Evolutionary conservation across 92 coral and sea anemone genomes (phyloP), one percentile per base, ranked within the genome.

Genomic region (Isaurus tuberculatus): DNA sequence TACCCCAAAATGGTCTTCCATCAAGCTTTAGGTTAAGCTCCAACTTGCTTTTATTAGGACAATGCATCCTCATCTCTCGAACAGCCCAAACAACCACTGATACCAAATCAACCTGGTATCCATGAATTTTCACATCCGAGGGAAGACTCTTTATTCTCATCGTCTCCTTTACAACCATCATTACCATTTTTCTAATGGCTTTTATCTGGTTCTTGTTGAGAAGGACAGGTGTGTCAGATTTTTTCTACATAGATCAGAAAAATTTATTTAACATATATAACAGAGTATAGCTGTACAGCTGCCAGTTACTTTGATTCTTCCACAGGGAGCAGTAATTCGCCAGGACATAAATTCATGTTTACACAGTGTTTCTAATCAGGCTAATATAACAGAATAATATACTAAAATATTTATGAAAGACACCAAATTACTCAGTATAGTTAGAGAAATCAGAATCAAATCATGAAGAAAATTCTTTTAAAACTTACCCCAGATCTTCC

Each of bases 1-100:
- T 64, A 89, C 89, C 86, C 86, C 46, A 85, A 85, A 89, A 85
- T 23, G 92, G 92, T 68, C 89, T 85, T 42, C 92, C 89, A 73
- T 89, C 46, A 85, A 85, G 85, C 80, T 23, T 86, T 25, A 89
- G 79, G 58, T 89, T 89, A 29, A 84, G 30, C 63, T 79, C 88
- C 3, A 84, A 73, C 2, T 48, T 36, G 13, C 57, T 33, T 69
- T 48, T 29, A 26, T 89, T 83, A 23, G 89, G 83, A 7, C 86
- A 17, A 63, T 79, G 89, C 73, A 89, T 51, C 51, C 84, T 29
- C 11, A 80, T 43, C 55, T 85, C 86, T 28, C 89, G 63, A 14
- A 85, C 77, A 20, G 89, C 84, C 86, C 92, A 89, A 28, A 81
- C 82, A 42, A 84, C 88, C 14, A 85, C 89, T 29, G 88, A 86